Evolutionary conservation across 2,113 vertebrate species (phyloP), one percentile per base, ranked within the genome.

Genomic region (Lepisosteus oculatus): DNA sequence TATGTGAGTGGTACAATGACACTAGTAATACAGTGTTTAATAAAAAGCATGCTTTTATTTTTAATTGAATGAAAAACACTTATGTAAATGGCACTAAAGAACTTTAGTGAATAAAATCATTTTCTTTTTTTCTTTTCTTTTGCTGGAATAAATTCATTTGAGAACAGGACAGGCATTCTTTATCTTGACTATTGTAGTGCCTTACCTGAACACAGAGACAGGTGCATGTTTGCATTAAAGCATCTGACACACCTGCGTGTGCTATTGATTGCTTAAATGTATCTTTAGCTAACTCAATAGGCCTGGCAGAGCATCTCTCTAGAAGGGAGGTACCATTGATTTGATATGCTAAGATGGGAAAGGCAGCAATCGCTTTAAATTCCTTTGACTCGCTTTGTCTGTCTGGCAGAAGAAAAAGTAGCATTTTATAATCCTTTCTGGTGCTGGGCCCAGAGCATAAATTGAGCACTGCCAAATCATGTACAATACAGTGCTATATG

Each of bases 281-380:
- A 62, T 45, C 55, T 59, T 7, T 45, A 44, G 14, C 61, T 62
- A 51, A 71, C 57, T 62, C 57, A 71, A 4, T 51, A 8, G 68
- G 13, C 55, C 5, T 4, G 3, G 15, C 5, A 51, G 29, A 5
- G 13, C 42, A n/a, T 72, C n/a, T 59, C 42, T 77, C 80, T 87
- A 75, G 79, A 84, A 81, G 80, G 7, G 43, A 75, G 55, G 71
- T 74, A 61, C 73, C 85, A 88, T 88, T 85, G 87, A 87, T 88
- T 87, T 87, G 81, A 62, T 69, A 78, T 75, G 72, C 72, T 42
- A 81, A 76, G 74, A 78, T 80, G 75, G 85, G 73, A 65, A 71
- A 79, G 78, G 80, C 71, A 81, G 77, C 75, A 83, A 83, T 85
- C 81, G 81, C 81, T 80, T 86, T 86, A 87, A 89, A 85, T 77